Conservation (phyloP, 64 coral and sea anemone genomes). For the Acropora yongei region DNA sequence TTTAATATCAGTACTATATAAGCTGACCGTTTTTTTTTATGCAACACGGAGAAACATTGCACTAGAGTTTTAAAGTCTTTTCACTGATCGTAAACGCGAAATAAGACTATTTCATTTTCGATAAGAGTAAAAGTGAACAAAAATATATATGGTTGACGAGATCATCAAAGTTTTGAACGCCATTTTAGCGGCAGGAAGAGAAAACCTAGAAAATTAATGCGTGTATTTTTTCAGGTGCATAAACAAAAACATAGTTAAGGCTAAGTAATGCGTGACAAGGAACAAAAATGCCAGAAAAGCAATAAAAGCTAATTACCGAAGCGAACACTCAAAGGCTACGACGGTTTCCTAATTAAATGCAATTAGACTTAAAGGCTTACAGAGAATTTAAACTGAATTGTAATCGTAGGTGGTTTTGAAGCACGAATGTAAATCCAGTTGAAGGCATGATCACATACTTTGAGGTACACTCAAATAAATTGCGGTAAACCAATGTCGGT, state of each 20-base stretch:
- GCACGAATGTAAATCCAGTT: not conserved
- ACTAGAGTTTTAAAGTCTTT: too few species aligned
- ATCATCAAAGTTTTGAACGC: too few species aligned
- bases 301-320: not conserved
- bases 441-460: not conserved
- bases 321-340: not conserved
- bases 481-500: conserved; percentile 9
- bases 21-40: too few species aligned
- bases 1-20: too few species aligned
- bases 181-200: too few species aligned
- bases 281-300: not conserved
- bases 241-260: not conserved
- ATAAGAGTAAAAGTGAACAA: too few species aligned
- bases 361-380: not conserved
- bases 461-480: not conserved
- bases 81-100: too few species aligned
- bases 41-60: too few species aligned
- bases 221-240: too few species aligned
- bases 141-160: too few species aligned
- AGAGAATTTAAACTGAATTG: not conserved
- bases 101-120: too few species aligned
- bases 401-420: not conserved
- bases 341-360: conserved; percentile 25
- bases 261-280: conserved; percentile 1
- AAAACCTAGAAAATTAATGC: too few species aligned